These are phyloP conservation scores for Oppia nitens DNA, from an alignment of 1,140 invertebrate species.

Conservation along the genomic window DNA sequence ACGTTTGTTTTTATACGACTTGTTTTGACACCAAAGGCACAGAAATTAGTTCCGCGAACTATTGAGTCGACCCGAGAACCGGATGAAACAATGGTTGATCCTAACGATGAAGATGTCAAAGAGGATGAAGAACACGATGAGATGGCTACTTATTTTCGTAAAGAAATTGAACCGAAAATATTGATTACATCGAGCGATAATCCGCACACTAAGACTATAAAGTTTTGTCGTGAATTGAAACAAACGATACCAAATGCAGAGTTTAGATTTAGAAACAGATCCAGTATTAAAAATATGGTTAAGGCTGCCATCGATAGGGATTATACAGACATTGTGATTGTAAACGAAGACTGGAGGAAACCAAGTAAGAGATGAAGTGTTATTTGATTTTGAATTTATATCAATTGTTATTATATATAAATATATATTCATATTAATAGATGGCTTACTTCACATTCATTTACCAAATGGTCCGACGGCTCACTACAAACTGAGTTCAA, in stretches of 20 bases:
- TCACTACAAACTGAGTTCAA: constrained; percentile 43
- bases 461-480: constrained; percentile 90
- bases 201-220: constrained; percentile 70
- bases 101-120: constrained; percentile 55
- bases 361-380: constrained; percentile 36
- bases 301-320: constrained; percentile 53
- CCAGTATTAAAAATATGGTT: constrained; percentile 83
- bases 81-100: constrained; percentile 72
- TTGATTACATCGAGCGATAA: constrained; percentile 85
- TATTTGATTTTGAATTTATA: constrained; percentile 27
- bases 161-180: constrained; percentile 76
- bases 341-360: constrained; percentile 80
- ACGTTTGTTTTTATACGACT: neutral
- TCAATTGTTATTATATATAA: constrained; percentile 21
- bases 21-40: constrained; percentile 19
- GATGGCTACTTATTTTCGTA: constrained; percentile 65
- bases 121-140: constrained; percentile 69
- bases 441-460: constrained; percentile 79
- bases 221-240: constrained; percentile 76
- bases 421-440: neutral
- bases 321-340: constrained; percentile 75
- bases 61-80: constrained; percentile 75
- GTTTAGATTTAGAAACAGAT: constrained; percentile 54
- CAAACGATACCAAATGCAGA: constrained; percentile 79
- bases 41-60: constrained; percentile 68